These are phyloP conservation scores for Indicator indicator DNA, from an alignment of 2,113 vertebrate species.

Conservation along the genomic window DNA sequence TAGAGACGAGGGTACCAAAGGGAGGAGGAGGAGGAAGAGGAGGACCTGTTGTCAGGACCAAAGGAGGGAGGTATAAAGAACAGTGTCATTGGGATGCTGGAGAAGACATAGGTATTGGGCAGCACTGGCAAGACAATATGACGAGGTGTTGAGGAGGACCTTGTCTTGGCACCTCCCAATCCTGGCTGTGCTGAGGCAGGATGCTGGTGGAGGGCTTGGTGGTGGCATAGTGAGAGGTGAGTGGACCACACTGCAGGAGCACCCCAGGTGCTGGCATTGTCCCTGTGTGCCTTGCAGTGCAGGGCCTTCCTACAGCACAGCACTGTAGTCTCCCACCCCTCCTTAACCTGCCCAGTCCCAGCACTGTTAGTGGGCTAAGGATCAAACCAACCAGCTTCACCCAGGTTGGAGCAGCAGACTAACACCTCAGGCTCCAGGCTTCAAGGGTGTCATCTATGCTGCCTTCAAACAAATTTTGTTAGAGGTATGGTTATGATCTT, in stretches of 20 bases:
- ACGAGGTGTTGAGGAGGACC: fast-evolving
- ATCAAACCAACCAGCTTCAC: not conserved
- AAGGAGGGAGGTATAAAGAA: not conserved
- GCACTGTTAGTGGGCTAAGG: not conserved
- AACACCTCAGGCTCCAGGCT: not conserved
- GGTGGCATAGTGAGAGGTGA: not conserved
- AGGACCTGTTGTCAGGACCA: conserved; percentile 66
- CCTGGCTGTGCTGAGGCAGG: fast-evolving
- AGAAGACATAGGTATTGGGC: not conserved
- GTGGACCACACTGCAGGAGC: too few relatives aligned
- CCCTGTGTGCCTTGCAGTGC: not conserved
- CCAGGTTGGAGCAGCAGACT: not conserved
- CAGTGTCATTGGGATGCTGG: not conserved
- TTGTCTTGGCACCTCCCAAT: not conserved
- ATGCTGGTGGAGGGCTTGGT: not conserved
- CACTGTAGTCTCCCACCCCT: not conserved
- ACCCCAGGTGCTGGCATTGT: not conserved
- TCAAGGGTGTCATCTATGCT: not conserved
- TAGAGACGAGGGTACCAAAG: conserved; percentile 2
- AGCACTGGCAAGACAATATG: not conserved
- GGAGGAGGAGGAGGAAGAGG: conserved; percentile 29
- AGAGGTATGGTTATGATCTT: not conserved
- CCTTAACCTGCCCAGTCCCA: not conserved
- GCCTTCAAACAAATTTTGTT: not conserved
- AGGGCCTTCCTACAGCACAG: not conserved